A percentile compares a stretch with the other conserved stretches of the same genome.
Conservation (phyloP, 2,888 invertebrate genomes). For the Cryptops parisi region DNA sequence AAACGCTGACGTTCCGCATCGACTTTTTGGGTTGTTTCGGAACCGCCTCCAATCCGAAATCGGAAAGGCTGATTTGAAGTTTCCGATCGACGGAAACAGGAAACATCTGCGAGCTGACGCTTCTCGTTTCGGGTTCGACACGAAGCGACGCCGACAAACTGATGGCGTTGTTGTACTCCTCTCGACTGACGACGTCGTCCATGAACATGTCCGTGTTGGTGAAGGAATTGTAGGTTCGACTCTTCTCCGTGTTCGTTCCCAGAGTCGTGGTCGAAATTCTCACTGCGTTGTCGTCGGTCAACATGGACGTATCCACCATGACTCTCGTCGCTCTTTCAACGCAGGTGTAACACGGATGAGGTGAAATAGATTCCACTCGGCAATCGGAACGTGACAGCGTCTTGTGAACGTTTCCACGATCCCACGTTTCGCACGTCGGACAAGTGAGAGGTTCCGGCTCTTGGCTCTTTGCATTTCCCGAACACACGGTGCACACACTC, state of each 20-base stretch:
- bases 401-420: neutral
- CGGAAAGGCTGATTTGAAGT: neutral
- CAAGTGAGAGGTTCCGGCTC: neutral
- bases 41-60: neutral
- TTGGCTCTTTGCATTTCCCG: neutral
- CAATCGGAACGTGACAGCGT: neutral
- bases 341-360: conserved; percentile 6
- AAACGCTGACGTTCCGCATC: neutral
- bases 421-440: neutral
- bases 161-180: neutral
- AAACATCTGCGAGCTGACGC: neutral
- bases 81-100: too few relatives aligned
- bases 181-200: conserved; percentile 2
- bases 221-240: neutral
- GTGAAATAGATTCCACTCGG: neutral
- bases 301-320: neutral
- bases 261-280: neutral
- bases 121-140: neutral
- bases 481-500: neutral
- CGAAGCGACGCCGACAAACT: neutral
- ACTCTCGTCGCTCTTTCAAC: neutral
- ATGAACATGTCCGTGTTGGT: conserved; percentile 1
- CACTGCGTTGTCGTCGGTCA: neutral
- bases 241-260: neutral
- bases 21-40: neutral